Percentiles rank a stretch among this genome's conserved stretches.
These are phyloP conservation scores for Lutjanus erythropterus DNA, from an alignment of 2,113 vertebrate genomes.

Conservation along the genomic window DNA sequence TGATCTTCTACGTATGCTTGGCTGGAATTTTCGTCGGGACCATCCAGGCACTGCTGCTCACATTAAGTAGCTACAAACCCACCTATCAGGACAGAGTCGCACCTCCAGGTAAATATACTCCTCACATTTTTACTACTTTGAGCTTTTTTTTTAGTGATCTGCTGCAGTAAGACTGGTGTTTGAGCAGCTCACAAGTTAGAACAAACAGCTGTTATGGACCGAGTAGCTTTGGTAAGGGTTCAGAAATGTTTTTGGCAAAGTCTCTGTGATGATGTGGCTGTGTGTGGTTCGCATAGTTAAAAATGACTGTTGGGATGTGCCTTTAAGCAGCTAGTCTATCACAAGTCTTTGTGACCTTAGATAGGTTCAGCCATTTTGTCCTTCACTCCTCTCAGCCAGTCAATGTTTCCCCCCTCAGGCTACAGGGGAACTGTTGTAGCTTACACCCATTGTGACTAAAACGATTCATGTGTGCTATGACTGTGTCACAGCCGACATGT, in stretches of 20 bases:
- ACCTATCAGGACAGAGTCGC: slow-evolving; percentile 98
- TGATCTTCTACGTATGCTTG: slow-evolving; percentile 98
- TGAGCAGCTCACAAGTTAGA: not conserved
- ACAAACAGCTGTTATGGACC: not conserved
- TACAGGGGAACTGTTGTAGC: slow-evolving; percentile 45
- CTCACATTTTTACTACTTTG: not conserved
- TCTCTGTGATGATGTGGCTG: slow-evolving; percentile 1
- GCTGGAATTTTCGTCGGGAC: slow-evolving; percentile 98
- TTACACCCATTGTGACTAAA: slow-evolving; percentile 43
- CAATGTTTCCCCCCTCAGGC: slow-evolving; percentile 63
- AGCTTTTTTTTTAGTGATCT: not conserved
- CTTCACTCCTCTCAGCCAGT: slow-evolving; percentile 78
- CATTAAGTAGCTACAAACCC: slow-evolving; percentile 92
- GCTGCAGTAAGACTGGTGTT: not conserved
- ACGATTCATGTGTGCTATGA: slow-evolving; percentile 44
- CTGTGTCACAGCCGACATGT: slow-evolving; percentile 48
- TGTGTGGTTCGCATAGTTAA: not conserved
- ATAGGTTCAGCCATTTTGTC: slow-evolving; percentile 85
- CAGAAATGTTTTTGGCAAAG: not conserved
- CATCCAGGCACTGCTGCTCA: slow-evolving; percentile 97
- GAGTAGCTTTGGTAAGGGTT: not conserved
- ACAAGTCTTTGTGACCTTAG: slow-evolving; percentile 72
- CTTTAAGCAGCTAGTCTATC: slow-evolving; percentile 63
- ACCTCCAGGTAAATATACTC: slow-evolving; percentile 91
- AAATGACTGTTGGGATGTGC: slow-evolving; percentile 48